A percentile compares a stretch with the other conserved stretches of the same genome.
phyloP scores from a whole-genome alignment of 2,888 invertebrate genomes.

The Brenthis daphne region DNA sequence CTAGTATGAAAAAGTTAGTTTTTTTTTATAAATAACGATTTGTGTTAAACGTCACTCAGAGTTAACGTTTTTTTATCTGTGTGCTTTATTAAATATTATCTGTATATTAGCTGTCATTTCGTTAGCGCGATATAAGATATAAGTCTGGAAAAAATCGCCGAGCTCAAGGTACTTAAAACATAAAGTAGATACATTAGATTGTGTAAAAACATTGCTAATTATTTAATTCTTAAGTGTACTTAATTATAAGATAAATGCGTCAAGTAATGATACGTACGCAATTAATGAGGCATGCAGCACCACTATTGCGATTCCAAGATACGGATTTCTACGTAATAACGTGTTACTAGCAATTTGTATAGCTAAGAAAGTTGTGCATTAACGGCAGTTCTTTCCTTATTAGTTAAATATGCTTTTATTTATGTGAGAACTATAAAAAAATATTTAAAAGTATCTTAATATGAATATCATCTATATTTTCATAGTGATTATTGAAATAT shows the following conservation, averaged over 20 bases:
- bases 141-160: background rate
- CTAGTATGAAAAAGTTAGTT: background rate
- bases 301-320: slow-evolving; percentile 16
- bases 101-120: background rate
- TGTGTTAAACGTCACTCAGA: background rate
- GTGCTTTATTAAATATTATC: background rate
- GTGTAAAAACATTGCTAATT: background rate
- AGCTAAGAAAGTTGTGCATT: slow-evolving; percentile 4
- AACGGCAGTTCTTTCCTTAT: slow-evolving; percentile 7
- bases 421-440: background rate
- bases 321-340: slow-evolving; percentile 18
- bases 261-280: slow-evolving; percentile 20
- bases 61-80: background rate
- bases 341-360: slow-evolving; percentile 16
- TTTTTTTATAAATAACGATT: background rate
- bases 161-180: background rate
- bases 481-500: no score
- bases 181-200: background rate
- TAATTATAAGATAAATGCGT: slow-evolving; percentile 21
- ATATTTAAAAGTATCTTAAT: no score
- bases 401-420: background rate
- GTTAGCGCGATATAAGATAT: background rate
- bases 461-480: no score
- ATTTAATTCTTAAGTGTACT: slow-evolving; percentile 14
- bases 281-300: slow-evolving; percentile 19